Evolutionary conservation across 2,797 vertebrate genomes (phyloP).

Genomic region (Danio kyathit): DNA sequence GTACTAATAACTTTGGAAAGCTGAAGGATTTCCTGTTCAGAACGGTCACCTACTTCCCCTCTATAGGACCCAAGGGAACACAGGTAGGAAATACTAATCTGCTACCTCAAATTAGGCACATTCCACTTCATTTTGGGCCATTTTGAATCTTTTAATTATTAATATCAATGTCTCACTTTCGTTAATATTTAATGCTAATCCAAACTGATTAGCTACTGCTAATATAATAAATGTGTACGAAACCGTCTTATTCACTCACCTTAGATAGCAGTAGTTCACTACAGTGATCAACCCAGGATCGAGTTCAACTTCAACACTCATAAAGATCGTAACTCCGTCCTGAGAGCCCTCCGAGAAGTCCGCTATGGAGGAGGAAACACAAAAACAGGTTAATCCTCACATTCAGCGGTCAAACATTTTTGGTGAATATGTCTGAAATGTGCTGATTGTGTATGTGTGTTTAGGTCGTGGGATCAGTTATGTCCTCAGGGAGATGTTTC

Average conservation of each 20-base stretch:
- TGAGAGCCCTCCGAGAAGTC: constrained; percentile 80
- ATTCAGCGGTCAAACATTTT: not conserved
- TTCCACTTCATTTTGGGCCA: not conserved
- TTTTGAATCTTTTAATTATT: not conserved
- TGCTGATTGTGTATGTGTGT: not conserved
- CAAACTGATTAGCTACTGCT: not conserved
- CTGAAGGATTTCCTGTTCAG: constrained; percentile 92
- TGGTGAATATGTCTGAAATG: not conserved
- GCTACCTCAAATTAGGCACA: not conserved
- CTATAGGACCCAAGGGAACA: constrained; percentile 82
- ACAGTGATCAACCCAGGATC: constrained; percentile 86
- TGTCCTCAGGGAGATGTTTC: constrained; percentile 85
- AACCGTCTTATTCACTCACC: constrained; percentile 21
- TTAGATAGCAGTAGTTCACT: constrained; percentile 85
- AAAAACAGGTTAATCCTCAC: constrained; percentile 80
- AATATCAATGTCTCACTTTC: not conserved
- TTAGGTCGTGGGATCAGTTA: constrained; percentile 87
- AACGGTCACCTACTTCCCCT: constrained; percentile 87
- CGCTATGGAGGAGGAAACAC: constrained; percentile 89
- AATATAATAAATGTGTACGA: not conserved
- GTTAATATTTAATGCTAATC: not conserved
- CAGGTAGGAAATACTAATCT: constrained; percentile 76
- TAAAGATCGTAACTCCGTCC: constrained; percentile 83
- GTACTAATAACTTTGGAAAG: constrained; percentile 86
- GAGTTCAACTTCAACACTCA: constrained; percentile 83